Base-by-base conservation (phyloP, 2,888 invertebrate genomes). In the Meganola albula region DNA sequence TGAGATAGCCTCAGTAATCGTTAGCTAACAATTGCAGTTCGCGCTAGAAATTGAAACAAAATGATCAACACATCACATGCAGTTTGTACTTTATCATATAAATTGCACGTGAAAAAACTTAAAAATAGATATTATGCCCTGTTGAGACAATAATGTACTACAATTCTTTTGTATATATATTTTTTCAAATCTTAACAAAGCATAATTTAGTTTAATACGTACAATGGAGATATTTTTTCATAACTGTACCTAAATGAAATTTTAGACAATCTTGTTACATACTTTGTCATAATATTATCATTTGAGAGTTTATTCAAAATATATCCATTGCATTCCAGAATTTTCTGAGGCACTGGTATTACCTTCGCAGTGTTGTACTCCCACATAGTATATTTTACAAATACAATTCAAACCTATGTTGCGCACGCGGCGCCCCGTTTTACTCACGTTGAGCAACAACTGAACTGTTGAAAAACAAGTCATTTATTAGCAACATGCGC, bases 401-500 rank as follows among this genome's bases (percentile, higher is more conserved):
- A 76, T 74, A 84, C 77, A 85, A 85, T 78, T 83, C 82, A 84
- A 85, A 84, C 83, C 83, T 84, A 84, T 76, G 82, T 73, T 68
- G 82, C 80, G 83, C 84, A 83, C 85, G 80, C 83, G 64, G 84
- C 83, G 84, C 85, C 78, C 77, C 78, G 77, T 83, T 83, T 74
- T 73, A 83, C 75, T 85, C 84, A 85, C 83, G 77, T 74, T 76
- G 85, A 75, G 84, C 74, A 83, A 85, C 78, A 83, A 84, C 77
- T 77, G 82, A 78, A 78, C 84, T 85, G 85, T 85, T 74, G 85
- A 85, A 85, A 85, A 84, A 85, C 82, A 85, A 85, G 85, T 85
- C 60, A 83, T 83, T 84, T 74, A 85, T 85, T 85, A 85, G 84
- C 84, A 77, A 83, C 83, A 84, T 85, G 84, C 82, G 79, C 70